Evolutionary conservation across 92 coral and sea anemone species (phyloP).

Genomic region (Porites evermanni): DNA sequence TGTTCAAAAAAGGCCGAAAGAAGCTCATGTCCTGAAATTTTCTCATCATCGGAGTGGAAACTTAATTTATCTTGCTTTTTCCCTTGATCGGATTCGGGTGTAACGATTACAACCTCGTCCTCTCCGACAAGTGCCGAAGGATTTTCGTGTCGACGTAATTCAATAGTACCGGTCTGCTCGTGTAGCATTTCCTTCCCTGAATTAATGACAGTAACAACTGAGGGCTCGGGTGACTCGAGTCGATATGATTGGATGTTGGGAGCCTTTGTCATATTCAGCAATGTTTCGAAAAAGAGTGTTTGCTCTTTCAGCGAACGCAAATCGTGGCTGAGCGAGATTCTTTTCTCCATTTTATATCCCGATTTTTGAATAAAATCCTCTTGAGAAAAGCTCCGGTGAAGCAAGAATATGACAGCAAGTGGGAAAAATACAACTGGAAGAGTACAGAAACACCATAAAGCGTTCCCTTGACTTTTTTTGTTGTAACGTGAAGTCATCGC

Average conservation of each 20-base stretch:
- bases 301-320: constrained; percentile 31
- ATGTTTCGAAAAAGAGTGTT: constrained; percentile 41
- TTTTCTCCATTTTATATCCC: background rate
- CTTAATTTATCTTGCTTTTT: constrained; percentile 15
- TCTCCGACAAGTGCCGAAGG: constrained; percentile 16
- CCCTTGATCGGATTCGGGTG: constrained; percentile 55
- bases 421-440: constrained; percentile 34
- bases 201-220: background rate
- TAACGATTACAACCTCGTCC: constrained; percentile 63
- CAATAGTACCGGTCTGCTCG: constrained; percentile 6
- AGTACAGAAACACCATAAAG: constrained; percentile 31
- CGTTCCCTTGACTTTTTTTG: constrained; percentile 18
- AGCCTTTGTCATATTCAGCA: constrained; percentile 45
- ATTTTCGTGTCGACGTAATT: constrained; percentile 4
- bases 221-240: background rate
- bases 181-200: constrained; percentile 3
- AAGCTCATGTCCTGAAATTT: constrained; percentile 67
- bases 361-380: constrained; percentile 37
- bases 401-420: constrained; percentile 23
- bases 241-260: background rate
- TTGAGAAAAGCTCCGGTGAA: constrained; percentile 39
- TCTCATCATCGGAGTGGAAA: constrained; percentile 28
- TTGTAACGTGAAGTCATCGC: constrained; percentile 33
- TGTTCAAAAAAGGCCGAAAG: constrained; percentile 82
- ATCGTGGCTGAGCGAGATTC: background rate